Conservation (phyloP, 2,888 invertebrate species). For the Caenorhabditis doughertyi region DNA sequence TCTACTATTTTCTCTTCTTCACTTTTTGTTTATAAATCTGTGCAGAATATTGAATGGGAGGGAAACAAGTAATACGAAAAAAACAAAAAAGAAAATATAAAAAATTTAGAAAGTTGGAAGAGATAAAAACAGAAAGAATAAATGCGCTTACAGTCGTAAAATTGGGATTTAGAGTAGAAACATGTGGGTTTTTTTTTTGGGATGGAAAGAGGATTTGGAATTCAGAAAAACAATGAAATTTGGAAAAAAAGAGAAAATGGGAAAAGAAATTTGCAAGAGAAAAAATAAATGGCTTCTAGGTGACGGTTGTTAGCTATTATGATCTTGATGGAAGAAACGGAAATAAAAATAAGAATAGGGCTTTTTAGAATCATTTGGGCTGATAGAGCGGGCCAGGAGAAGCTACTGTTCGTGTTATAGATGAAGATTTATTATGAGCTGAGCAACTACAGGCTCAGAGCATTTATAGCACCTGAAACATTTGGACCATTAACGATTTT, state of each 20-base stretch:
- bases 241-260: constrained; percentile 4
- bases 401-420: no score
- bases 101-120: not conserved
- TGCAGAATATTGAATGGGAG: constrained; percentile 28
- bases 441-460: no score
- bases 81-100: not conserved
- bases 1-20: constrained; percentile 24
- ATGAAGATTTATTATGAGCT: no score
- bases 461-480: no score
- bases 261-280: not conserved
- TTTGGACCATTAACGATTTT: not conserved
- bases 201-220: not conserved
- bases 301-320: not conserved
- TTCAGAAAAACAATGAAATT: not conserved
- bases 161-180: constrained; percentile 11
- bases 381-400: no score
- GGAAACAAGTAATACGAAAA: not conserved
- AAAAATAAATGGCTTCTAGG: not conserved
- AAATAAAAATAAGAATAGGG: not conserved
- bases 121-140: not conserved
- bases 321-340: no score
- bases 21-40: constrained; percentile 36
- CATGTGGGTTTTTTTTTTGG: not conserved
- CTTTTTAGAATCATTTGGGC: not conserved
- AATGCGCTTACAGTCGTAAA: constrained; percentile 21